These are phyloP conservation scores for Martes martes DNA, from an alignment of 2,113 vertebrate genomes.

Conservation along the genomic window DNA sequence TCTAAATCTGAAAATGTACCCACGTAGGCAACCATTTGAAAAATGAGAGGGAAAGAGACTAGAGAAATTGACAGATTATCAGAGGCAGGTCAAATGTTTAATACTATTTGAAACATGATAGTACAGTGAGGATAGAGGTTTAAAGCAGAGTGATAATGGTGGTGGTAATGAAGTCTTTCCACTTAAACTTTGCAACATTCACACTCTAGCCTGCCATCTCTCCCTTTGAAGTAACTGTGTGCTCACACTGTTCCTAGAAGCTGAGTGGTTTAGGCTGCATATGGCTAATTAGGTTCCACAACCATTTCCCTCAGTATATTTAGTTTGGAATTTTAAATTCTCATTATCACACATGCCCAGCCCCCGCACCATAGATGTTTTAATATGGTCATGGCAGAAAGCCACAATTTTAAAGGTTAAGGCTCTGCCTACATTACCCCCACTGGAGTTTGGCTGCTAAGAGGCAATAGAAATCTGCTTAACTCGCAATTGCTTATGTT, in stretches of 20 bases:
- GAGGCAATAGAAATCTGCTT: constrained; percentile 72
- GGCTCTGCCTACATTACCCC: constrained; percentile 47
- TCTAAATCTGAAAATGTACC: not conserved
- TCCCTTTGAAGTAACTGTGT: not conserved
- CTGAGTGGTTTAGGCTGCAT: not conserved
- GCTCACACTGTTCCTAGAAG: not conserved
- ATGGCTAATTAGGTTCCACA: constrained; percentile 53
- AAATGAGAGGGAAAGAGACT: not conserved
- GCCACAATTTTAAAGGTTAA: constrained; percentile 69
- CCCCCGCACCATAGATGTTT: not conserved
- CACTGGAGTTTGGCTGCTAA: constrained; percentile 61
- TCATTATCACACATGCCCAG: constrained; percentile 12
- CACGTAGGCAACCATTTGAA: not conserved
- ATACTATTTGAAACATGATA: not conserved
- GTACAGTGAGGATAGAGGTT: not conserved
- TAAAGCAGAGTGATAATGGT: not conserved
- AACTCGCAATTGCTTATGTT: constrained; percentile 62
- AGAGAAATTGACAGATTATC: not conserved
- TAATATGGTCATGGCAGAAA: constrained; percentile 48
- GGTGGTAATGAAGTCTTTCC: not conserved
- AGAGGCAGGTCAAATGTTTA: not conserved
- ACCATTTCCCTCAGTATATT: constrained; percentile 47
- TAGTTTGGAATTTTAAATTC: constrained; percentile 44
- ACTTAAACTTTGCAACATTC: not conserved
- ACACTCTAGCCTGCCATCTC: not conserved